Evolutionary conservation across 2,113 vertebrate species (phyloP).

Genomic region (Haemorhous mexicanus): DNA sequence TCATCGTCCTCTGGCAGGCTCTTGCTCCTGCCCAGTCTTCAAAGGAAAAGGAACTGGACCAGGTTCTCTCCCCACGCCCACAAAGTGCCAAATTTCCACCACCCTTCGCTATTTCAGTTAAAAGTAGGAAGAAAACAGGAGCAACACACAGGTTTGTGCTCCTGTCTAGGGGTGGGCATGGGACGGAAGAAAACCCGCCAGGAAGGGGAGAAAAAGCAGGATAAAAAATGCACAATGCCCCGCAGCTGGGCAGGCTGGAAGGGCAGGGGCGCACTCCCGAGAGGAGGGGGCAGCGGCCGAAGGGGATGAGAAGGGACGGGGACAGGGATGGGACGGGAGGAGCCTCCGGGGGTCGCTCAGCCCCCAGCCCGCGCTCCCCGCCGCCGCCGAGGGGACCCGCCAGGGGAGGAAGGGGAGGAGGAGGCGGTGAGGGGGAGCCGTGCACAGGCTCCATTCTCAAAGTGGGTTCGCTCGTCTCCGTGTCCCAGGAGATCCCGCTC

Average conservation of each 20-base stretch:
- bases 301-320: background rate
- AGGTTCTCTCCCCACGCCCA: background rate
- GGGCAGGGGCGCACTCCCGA: background rate
- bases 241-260: background rate
- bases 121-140: background rate
- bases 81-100: background rate
- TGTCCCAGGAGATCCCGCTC: background rate
- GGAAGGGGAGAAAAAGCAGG: background rate
- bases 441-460: fast-evolving
- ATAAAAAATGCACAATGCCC: background rate
- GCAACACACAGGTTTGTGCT: background rate
- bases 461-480: background rate
- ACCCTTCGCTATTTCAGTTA: background rate
- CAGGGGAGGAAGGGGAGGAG: background rate
- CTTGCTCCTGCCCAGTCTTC: background rate
- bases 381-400: background rate
- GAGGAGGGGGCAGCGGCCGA: background rate
- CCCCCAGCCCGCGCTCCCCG: no score
- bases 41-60: background rate
- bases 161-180: fast-evolving
- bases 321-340: background rate
- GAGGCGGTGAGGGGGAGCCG: no score
- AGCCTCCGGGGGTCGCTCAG: background rate
- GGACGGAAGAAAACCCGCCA: background rate
- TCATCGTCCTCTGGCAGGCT: background rate